Evolutionary conservation across 2,113 vertebrate genomes (phyloP).

Genomic region (Octodon degus): DNA sequence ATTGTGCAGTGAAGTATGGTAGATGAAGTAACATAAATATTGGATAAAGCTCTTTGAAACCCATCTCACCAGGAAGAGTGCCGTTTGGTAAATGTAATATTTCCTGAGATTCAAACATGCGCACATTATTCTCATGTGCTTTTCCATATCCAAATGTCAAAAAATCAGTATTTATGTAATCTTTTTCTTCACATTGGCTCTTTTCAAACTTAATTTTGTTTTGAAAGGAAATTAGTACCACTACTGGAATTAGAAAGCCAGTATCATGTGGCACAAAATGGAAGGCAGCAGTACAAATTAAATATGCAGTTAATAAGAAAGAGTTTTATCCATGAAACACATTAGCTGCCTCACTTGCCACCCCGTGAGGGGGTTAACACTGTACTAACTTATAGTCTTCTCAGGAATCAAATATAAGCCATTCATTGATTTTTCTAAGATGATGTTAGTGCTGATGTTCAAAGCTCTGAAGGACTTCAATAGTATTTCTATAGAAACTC

Average conservation of each 20-base stretch:
- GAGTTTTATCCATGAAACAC: background rate
- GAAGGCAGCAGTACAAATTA: background rate
- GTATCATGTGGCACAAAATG: background rate
- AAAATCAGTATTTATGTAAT: background rate
- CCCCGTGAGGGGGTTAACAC: background rate
- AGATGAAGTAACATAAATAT: background rate
- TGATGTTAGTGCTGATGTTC: background rate
- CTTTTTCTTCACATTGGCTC: background rate
- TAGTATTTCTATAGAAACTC: background rate
- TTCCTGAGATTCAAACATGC: background rate
- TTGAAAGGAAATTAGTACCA: slow-evolving; percentile 35
- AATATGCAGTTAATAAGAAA: background rate
- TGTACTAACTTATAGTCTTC: background rate
- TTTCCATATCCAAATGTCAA: background rate
- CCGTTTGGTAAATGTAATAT: background rate
- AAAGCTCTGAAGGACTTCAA: background rate
- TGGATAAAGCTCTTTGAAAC: background rate
- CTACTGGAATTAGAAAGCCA: background rate
- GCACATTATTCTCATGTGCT: background rate
- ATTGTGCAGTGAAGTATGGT: background rate
- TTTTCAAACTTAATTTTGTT: slow-evolving; percentile 12
- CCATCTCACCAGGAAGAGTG: background rate
- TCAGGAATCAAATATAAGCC: background rate
- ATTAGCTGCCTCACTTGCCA: background rate
- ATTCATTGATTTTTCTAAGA: background rate